Conservation (phyloP, 2,888 invertebrate species). For the Falcaria lacertinaria region DNA sequence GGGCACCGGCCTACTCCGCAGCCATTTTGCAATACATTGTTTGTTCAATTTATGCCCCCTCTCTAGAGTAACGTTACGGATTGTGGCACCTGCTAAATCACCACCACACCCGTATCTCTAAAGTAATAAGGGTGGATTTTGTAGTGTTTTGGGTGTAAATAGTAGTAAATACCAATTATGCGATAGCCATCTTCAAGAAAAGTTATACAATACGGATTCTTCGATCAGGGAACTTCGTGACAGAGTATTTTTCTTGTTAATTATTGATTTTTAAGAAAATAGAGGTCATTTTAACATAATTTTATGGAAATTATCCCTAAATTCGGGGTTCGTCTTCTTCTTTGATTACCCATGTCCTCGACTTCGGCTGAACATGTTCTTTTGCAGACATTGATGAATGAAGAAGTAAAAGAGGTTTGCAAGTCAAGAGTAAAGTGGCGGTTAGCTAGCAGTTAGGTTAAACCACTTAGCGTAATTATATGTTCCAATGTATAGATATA, state of each 20-base stretch:
- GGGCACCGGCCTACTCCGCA: conserved; percentile 43
- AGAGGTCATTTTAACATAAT: background rate
- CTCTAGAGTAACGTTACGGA: conserved; percentile 47
- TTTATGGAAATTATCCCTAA: background rate
- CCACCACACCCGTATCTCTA: conserved; percentile 16
- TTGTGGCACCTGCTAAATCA: conserved; percentile 20
- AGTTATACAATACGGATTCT: conserved; percentile 15
- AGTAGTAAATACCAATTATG: conserved; percentile 18
- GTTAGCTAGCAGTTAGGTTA: no score
- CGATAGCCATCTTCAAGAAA: conserved; percentile 39
- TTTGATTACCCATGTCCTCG: no score
- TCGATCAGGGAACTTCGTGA: conserved; percentile 17
- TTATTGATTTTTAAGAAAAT: conserved; percentile 14
- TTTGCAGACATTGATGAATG: no score
- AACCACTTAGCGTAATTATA: no score
- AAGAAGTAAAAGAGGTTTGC: no score
- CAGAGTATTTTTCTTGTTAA: conserved; percentile 21
- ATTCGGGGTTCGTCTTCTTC: no score
- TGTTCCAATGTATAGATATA: no score
- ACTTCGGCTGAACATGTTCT: no score
- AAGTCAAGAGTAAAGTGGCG: no score
- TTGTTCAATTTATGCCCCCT: conserved; percentile 66
- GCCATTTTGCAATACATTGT: conserved; percentile 73
- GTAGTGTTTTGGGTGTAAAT: conserved; percentile 6
- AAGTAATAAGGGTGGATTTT: conserved; percentile 24